Evolutionary conservation across 2,888 invertebrate species (phyloP), one percentile per base, ranked within the genome.

Genomic region (Iphiclides podalirius): DNA sequence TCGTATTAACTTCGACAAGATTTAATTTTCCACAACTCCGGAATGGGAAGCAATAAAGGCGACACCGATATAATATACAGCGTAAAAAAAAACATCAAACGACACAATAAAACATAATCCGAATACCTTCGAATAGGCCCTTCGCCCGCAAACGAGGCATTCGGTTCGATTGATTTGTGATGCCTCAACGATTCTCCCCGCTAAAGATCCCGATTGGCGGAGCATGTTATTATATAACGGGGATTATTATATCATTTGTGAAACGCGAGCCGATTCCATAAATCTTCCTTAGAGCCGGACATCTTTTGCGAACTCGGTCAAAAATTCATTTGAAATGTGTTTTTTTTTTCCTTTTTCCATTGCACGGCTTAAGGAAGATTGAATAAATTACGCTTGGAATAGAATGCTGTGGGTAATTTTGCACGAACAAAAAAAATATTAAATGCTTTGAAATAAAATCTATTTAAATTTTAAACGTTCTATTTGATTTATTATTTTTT

Each of bases 171-270:
- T 47, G 43, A 53, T 49, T 46, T 31, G 37, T 42, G 45, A 50
- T 46, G 31, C 38, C 20, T 23, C 28, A 34, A 42, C 50, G 52
- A 53, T 52, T 53, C 52, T 45, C 59, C 62, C 61, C 57, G 58
- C 54, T 50, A 59, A 52, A 63, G 55, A 66, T 67, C 61, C 59
- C 54, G 53, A 58, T 56, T 46, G 47, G 40, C 28, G 26, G 33
- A 38, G 23, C 43, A 23, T 33, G 50, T 57, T 55, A 53, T 51
- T 52, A 52, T 26, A 17, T 46, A 52, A 58, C 53, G 52, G 51
- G 53, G 46, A 54, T 60, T 54, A 55, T 55, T 55, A 52, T 54
- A 57, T 58, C 53, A 52, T 58, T 52, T 50, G 46, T 42, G 40
- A 59, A 49, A 47, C 45, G 42, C 43, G 50, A 47, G 33, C 37